Conservation (phyloP, 2,888 invertebrate genomes). For the Platypus cylindrus region DNA sequence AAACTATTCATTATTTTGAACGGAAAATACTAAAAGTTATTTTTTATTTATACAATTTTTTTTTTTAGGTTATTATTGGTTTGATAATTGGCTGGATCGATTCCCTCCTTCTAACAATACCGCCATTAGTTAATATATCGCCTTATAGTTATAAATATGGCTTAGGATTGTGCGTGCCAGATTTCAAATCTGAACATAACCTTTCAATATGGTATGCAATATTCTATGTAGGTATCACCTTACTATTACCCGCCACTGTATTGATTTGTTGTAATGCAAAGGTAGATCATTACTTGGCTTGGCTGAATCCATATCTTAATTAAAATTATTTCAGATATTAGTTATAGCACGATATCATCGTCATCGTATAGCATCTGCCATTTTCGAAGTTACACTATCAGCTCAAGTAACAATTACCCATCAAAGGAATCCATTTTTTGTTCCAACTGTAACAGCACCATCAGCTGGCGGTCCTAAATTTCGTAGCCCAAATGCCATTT, state of each 20-base stretch:
- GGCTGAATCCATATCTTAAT: too few relatives aligned
- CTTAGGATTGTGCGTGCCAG: slow-evolving; percentile 53
- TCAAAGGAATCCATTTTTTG: slow-evolving; percentile 65
- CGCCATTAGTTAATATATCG: slow-evolving; percentile 49
- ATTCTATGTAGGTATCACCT: slow-evolving; percentile 49
- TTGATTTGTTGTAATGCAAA: slow-evolving; percentile 62
- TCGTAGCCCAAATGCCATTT: slow-evolving; percentile 44
- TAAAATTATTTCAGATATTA: slow-evolving; percentile 36
- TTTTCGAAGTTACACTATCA: slow-evolving; percentile 71
- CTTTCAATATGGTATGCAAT: slow-evolving; percentile 52
- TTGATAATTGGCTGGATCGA: slow-evolving; percentile 56
- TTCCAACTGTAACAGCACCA: slow-evolving; percentile 51
- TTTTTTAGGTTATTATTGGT: slow-evolving; percentile 47
- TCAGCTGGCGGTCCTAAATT: slow-evolving; percentile 38
- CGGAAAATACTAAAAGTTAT: background rate
- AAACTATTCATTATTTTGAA: background rate
- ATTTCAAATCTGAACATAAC: slow-evolving; percentile 47
- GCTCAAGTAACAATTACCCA: slow-evolving; percentile 76
- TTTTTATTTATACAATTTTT: slow-evolving; percentile 2
- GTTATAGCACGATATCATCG: slow-evolving; percentile 62
- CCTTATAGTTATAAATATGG: slow-evolving; percentile 43
- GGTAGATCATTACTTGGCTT: too few relatives aligned
- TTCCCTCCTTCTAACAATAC: slow-evolving; percentile 48
- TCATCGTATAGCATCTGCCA: slow-evolving; percentile 72
- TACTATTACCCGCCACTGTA: slow-evolving; percentile 53